Conservation (phyloP, 2,113 vertebrate species). For the Halcyon senegalensis region DNA sequence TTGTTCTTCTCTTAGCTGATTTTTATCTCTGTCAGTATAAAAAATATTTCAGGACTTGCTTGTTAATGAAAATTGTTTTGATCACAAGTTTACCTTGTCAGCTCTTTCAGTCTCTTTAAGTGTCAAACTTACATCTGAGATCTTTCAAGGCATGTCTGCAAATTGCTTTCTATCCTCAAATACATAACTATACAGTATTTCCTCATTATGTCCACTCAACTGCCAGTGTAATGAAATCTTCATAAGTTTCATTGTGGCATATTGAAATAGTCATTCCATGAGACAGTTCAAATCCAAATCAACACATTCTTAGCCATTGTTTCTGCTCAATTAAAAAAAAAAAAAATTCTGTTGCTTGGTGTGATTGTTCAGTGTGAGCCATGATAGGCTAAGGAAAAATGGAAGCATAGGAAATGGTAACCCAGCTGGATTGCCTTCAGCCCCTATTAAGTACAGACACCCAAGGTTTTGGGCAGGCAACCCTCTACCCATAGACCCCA, state of each 20-base stretch:
- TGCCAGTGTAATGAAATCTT: background rate
- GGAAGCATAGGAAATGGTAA: background rate
- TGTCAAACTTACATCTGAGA: background rate
- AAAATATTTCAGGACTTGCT: background rate
- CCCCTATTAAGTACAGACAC: background rate
- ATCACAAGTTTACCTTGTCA: background rate
- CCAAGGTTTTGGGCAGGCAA: background rate
- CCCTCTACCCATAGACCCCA: rapidly evolving
- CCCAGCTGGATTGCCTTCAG: background rate
- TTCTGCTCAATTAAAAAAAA: background rate
- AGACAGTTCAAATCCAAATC: background rate
- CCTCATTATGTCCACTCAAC: background rate
- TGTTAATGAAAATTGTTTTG: background rate
- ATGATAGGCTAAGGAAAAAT: rapidly evolving
- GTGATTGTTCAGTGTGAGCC: background rate
- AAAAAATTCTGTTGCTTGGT: background rate
- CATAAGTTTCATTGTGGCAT: background rate
- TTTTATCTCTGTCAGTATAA: background rate
- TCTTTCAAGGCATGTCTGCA: rapidly evolving
- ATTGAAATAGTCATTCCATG: background rate
- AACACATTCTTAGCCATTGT: background rate
- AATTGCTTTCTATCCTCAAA: background rate
- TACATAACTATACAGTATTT: background rate
- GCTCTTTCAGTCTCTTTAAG: background rate
- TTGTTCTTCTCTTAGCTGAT: background rate